Evolutionary conservation across 2,113 vertebrate species (phyloP).

Genomic region (Barbus barbus): DNA sequence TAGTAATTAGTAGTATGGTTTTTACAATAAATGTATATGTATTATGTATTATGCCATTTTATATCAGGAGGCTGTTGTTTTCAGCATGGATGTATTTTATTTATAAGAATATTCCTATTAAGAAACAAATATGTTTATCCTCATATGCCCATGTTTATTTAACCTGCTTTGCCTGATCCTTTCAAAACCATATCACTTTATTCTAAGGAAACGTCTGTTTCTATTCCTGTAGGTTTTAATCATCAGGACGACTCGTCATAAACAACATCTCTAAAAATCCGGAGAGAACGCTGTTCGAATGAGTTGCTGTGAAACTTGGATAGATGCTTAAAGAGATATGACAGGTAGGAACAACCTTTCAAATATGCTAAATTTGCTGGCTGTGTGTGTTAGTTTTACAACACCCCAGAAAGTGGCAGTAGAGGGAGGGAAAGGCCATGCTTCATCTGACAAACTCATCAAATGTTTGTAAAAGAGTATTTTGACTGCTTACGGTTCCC

Average conservation of each 20-base stretch:
- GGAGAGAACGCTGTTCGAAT: background rate
- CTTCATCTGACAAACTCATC: background rate
- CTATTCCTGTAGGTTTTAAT: conserved; percentile 23
- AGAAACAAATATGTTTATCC: no score
- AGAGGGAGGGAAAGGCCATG: background rate
- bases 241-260: background rate
- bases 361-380: background rate
- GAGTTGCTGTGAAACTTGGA: background rate
- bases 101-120: background rate
- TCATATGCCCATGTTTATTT: no score
- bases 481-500: background rate
- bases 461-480: background rate
- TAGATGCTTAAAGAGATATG: conserved; percentile 29
- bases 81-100: no score
- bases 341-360: conserved; percentile 39
- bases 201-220: background rate
- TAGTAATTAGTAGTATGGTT: no score
- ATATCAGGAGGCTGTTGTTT: no score
- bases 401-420: no score
- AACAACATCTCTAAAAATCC: conserved; percentile 13
- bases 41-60: no score
- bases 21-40: no score
- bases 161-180: background rate
- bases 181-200: background rate
- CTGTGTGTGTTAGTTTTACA: no score